Conservation (phyloP, 2,797 vertebrate species). For the Halcyon smyrnensis region DNA sequence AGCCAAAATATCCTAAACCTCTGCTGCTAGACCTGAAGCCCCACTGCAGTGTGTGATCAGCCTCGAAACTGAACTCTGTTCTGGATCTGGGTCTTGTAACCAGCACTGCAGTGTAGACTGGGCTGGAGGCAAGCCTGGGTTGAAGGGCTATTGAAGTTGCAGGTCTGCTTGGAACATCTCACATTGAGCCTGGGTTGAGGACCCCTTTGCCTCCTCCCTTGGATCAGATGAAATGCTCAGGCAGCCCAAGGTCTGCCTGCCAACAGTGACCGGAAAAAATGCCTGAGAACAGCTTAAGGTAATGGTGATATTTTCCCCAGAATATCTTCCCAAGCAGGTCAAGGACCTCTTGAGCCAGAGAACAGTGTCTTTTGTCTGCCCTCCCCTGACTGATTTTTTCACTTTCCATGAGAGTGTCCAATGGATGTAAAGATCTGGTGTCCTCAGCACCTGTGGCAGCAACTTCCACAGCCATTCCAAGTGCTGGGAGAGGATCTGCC, state of each 20-base stretch:
- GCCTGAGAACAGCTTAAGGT: not conserved
- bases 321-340: not conserved
- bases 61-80: not conserved
- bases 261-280: not conserved
- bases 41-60: not conserved
- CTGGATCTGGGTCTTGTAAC: not conserved
- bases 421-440: not conserved
- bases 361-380: not conserved
- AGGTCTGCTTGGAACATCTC: not conserved
- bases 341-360: not conserved
- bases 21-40: not conserved
- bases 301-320: not conserved
- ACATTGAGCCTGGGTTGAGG: not conserved
- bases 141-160: not conserved
- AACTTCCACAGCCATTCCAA: not conserved
- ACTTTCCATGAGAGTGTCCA: not conserved
- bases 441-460: not conserved
- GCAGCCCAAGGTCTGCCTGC: not conserved
- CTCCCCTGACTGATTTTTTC: not conserved
- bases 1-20: not conserved
- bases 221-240: not conserved
- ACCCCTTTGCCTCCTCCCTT: not conserved
- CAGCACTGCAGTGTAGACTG: not conserved
- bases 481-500: not conserved
- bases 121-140: not conserved